Conservation (phyloP, 2,113 vertebrate genomes). For the Trichechus manatus region DNA sequence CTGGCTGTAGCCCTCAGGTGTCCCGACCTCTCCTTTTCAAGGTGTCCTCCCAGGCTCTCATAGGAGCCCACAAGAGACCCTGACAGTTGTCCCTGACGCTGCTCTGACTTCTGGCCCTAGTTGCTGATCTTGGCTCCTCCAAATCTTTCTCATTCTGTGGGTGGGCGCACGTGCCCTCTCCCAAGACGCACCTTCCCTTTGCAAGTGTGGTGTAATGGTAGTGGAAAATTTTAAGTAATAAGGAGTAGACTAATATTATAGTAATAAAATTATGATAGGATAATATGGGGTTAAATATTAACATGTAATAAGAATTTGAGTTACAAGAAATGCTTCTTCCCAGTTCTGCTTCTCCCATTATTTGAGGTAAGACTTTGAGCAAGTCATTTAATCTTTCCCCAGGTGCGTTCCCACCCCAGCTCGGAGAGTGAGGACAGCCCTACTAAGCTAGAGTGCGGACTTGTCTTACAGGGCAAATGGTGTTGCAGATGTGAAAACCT, state of each 20-base stretch:
- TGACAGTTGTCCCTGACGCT: accelerated
- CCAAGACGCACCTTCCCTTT: not conserved
- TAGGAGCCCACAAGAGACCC: not conserved
- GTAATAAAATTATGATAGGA: not conserved
- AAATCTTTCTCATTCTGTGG: accelerated
- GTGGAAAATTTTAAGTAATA: not conserved
- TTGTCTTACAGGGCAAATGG: accelerated
- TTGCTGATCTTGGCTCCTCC: accelerated
- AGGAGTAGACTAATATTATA: not conserved
- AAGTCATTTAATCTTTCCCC: not conserved
- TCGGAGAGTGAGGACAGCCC: not conserved
- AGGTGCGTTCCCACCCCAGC: not conserved
- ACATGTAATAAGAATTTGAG: not conserved
- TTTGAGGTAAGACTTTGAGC: not conserved
- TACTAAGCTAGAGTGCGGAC: accelerated
- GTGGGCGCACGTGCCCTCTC: not conserved
- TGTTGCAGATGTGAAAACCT: accelerated
- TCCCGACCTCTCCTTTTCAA: not conserved
- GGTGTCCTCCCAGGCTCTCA: not conserved
- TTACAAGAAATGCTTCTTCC: not conserved
- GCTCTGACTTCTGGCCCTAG: not conserved
- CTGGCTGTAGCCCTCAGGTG: not conserved
- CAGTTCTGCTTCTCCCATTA: not conserved
- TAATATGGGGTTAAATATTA: not conserved
- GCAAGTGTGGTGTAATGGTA: accelerated